Base-by-base conservation (phyloP, 2,113 vertebrate genomes). In the Blennius ocellaris region DNA sequence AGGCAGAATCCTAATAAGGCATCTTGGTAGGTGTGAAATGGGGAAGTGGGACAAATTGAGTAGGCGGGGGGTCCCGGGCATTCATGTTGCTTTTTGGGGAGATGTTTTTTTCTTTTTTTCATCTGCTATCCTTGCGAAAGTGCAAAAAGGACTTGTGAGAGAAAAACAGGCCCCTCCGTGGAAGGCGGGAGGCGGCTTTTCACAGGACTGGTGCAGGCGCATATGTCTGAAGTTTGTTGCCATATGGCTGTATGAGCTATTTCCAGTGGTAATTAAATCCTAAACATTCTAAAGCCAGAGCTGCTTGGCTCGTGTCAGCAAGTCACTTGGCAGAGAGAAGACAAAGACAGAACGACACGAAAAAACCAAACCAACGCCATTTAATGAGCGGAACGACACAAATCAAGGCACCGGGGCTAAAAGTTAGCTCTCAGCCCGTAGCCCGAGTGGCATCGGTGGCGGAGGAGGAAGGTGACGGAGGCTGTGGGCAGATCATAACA, bases 211-310 rank as follows among this genome's bases (percentile, higher is more conserved):
- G 82, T 80, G 83, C 87, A 73, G 94, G 93, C 96, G 96, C 96
- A 98, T 98, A 98, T 98, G 96, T 95, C 94, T 95, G 94, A 94
- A 80, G 94, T 95, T 94, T 96, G 93, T 90, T 94, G 95, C 96
- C 96, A 97, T 97, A 98, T 98, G 96, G 95, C 94, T 94, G 95
- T 94, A 94, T 90, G 94, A 96, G 96, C 94, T 97, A 96, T 97
- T 96, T 97, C 96, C 95, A 96, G 94, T 90, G 94, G 96, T 97
- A 98, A 98, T 98, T 96, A 97, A 97, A 97, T 96, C 95, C 94
- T 97, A 96, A 96, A 97, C 95, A 97, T 96, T 95, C 94, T 95
- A 96, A 95, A 97, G 95, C 94, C 95, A 95, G 95, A 94, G 94
- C 95, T 93, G 95, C 91, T 94, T 95, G 94, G 95, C 95, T 96